phyloP scores from a whole-genome alignment of 2,113 vertebrate species.

The Cyanoramphus novaezelandiae region DNA sequence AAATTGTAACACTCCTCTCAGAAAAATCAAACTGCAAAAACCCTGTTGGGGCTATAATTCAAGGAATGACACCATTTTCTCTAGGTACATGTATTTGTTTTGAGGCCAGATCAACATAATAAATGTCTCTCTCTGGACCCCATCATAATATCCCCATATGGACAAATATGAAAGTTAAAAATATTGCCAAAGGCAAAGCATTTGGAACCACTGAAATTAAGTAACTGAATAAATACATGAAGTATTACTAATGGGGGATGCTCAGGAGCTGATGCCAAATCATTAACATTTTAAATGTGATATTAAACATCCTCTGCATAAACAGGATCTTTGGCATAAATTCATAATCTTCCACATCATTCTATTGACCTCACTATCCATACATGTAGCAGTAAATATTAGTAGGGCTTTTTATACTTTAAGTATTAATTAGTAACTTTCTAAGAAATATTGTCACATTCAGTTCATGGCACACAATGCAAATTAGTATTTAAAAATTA shows the following conservation, averaged over 20 bases:
- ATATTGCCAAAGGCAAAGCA: conserved; percentile 25
- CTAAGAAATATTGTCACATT: background rate
- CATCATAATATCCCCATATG: background rate
- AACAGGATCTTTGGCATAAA: conserved; percentile 23
- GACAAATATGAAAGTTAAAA: conserved; percentile 37
- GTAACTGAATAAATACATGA: conserved; percentile 43
- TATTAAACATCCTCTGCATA: background rate
- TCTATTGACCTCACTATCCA: background rate
- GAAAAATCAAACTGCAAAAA: conserved; percentile 5
- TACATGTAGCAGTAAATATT: background rate
- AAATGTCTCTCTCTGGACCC: conserved; percentile 10
- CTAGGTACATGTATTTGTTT: conserved; percentile 13
- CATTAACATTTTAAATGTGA: conserved; percentile 33
- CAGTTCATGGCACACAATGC: background rate
- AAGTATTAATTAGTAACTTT: background rate
- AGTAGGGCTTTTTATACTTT: background rate
- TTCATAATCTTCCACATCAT: background rate
- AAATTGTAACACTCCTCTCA: background rate
- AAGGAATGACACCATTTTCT: conserved; percentile 33
- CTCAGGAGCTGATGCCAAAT: conserved; percentile 18
- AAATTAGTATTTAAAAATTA: background rate
- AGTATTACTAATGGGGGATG: background rate
- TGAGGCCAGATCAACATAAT: conserved; percentile 15
- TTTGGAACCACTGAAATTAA: conserved; percentile 51
- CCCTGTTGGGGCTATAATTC: background rate